Conservation (phyloP, 2,113 vertebrate species). For the Thunnus maccoyii region DNA sequence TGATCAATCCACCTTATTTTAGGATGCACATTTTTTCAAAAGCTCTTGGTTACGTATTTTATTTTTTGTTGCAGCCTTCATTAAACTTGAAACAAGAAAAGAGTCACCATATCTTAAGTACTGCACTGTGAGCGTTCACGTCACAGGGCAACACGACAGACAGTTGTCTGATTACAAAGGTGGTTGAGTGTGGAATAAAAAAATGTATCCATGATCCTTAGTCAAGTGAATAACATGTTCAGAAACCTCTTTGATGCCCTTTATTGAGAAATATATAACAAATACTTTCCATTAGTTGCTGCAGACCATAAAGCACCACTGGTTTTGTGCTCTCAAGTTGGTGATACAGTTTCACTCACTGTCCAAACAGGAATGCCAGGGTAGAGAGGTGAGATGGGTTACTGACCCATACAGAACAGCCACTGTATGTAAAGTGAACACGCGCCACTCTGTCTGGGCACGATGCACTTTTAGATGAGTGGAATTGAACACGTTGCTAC, state of each 20-base stretch:
- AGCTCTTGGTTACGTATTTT: no score
- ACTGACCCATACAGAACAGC: slow-evolving; percentile 51
- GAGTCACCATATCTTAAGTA: no score
- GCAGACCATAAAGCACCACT: background rate
- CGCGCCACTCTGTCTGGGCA: slow-evolving; percentile 53
- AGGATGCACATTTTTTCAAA: no score
- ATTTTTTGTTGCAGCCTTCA: no score
- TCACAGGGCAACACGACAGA: no score
- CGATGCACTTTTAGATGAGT: slow-evolving; percentile 31
- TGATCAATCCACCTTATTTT: no score
- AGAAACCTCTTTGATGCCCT: background rate
- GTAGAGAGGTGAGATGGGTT: slow-evolving; percentile 46
- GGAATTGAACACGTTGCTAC: slow-evolving; percentile 32
- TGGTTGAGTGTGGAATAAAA: no score
- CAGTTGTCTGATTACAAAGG: no score
- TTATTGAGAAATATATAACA: background rate
- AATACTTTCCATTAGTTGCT: background rate
- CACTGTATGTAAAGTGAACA: slow-evolving; percentile 61
- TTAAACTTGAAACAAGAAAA: no score
- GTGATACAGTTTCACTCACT: background rate
- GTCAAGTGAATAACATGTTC: no score
- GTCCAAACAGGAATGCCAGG: slow-evolving; percentile 49
- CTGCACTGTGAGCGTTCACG: no score
- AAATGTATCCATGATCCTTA: no score
- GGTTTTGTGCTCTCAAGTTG: background rate